Evolutionary conservation across 2,888 invertebrate species (phyloP).

Genomic region (Scaptomyza parva): DNA sequence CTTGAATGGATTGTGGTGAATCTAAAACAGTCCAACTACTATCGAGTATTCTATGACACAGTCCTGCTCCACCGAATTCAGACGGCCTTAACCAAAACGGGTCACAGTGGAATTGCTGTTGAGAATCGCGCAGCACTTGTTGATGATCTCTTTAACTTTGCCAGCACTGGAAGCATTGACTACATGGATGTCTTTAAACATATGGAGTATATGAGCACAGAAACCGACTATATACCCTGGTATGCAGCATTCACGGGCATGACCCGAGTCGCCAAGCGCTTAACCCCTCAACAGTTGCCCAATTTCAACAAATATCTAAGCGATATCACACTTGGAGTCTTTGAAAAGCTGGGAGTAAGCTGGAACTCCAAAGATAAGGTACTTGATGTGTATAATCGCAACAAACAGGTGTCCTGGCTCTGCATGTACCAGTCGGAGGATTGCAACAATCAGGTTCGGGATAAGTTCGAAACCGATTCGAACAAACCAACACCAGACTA

Average conservation of each 20-base stretch:
- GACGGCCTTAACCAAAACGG: slow-evolving; percentile 46
- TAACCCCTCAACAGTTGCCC: slow-evolving; percentile 49
- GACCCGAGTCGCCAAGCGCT: slow-evolving; percentile 41
- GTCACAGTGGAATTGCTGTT: slow-evolving; percentile 67
- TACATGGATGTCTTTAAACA: slow-evolving; percentile 85
- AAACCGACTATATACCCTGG: slow-evolving; percentile 91
- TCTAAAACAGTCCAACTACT: slow-evolving; percentile 83
- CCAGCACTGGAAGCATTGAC: slow-evolving; percentile 85
- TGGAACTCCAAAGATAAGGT: slow-evolving; percentile 84
- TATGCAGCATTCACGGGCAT: slow-evolving; percentile 86
- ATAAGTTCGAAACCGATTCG: background rate
- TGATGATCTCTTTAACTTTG: slow-evolving; percentile 90
- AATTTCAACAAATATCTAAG: slow-evolving; percentile 83
- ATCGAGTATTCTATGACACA: slow-evolving; percentile 89
- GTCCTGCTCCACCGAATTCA: slow-evolving; percentile 86
- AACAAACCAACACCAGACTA: slow-evolving; percentile 65
- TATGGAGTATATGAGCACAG: slow-evolving; percentile 88
- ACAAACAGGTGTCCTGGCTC: slow-evolving; percentile 87
- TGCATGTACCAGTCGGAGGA: slow-evolving; percentile 87
- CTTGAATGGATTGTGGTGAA: slow-evolving; percentile 82
- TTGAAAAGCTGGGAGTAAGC: slow-evolving; percentile 85
- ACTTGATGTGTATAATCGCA: slow-evolving; percentile 87
- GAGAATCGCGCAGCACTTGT: slow-evolving; percentile 91
- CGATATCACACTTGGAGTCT: slow-evolving; percentile 85
- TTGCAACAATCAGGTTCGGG: slow-evolving; percentile 86